phyloP scores from a whole-genome alignment of 2,888 invertebrate genomes.

The Lasiommata megera region DNA sequence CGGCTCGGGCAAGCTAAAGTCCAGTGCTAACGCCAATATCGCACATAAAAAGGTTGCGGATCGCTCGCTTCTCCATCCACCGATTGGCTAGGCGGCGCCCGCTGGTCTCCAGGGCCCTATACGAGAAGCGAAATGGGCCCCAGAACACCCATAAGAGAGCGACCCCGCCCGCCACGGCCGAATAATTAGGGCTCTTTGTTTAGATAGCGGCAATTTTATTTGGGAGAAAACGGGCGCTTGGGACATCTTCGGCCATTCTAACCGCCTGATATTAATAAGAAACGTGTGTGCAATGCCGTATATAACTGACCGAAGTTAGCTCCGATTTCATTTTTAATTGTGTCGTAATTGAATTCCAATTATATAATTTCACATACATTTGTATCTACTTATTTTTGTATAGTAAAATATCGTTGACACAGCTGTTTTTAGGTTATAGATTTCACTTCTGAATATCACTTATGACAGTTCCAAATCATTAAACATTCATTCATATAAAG shows the following conservation, averaged over 20 bases:
- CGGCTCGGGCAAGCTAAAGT: slow-evolving; percentile 37
- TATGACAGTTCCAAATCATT: too few species aligned
- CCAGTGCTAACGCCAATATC: slow-evolving; percentile 74
- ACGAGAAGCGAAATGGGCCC: slow-evolving; percentile 85
- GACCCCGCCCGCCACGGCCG: slow-evolving; percentile 84
- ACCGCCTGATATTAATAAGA: slow-evolving; percentile 79
- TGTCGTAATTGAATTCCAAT: background rate
- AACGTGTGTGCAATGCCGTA: slow-evolving; percentile 65
- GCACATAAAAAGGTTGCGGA: slow-evolving; percentile 81
- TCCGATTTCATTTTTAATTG: slow-evolving; percentile 46
- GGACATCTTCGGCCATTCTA: slow-evolving; percentile 78
- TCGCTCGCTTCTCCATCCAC: slow-evolving; percentile 77
- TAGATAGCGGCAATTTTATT: slow-evolving; percentile 83
- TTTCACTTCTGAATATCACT: too few species aligned
- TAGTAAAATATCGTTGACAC: too few species aligned
- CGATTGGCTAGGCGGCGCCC: slow-evolving; percentile 85
- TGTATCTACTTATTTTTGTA: too few species aligned
- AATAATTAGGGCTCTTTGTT: slow-evolving; percentile 85
- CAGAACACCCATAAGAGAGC: slow-evolving; percentile 86
- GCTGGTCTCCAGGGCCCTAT: slow-evolving; percentile 83
- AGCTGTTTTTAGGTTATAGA: too few species aligned
- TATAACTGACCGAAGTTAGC: slow-evolving; percentile 47
- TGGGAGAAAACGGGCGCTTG: slow-evolving; percentile 79
- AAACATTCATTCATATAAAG: too few species aligned
- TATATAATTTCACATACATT: too few species aligned